Conservation (phyloP, 2,797 vertebrate species). For the Dryobates pubescens region DNA sequence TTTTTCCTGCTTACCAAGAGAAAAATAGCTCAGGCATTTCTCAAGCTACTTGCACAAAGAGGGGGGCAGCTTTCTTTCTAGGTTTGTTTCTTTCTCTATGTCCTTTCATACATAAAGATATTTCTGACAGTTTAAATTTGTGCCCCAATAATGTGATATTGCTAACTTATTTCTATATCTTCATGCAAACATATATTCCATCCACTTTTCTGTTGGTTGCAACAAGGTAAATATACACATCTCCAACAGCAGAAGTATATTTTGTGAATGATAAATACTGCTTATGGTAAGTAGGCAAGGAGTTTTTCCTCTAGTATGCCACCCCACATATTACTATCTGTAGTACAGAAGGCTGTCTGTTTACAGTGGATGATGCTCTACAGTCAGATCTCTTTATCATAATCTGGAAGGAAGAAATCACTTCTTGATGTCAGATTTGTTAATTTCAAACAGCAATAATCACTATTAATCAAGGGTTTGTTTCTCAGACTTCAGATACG, state of each 20-base stretch:
- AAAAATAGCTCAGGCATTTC: background rate
- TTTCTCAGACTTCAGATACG: background rate
- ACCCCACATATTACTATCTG: background rate
- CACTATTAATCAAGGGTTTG: background rate
- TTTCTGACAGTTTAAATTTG: background rate
- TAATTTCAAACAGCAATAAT: background rate
- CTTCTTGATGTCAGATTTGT: background rate
- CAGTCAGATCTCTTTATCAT: background rate
- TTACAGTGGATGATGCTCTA: background rate
- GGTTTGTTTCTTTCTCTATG: rapidly evolving
- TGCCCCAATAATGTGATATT: background rate
- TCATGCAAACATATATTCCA: background rate
- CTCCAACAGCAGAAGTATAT: background rate
- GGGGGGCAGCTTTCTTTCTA: background rate
- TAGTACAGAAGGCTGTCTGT: background rate
- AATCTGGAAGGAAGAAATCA: conserved; percentile 12
- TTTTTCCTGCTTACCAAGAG: background rate
- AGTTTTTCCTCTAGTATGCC: background rate
- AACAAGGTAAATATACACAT: background rate
- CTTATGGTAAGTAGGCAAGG: background rate
- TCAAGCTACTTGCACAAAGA: background rate
- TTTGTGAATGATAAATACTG: background rate
- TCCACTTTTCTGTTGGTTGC: background rate
- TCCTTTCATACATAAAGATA: rapidly evolving
- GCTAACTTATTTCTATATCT: background rate